A percentile compares a stretch with the other conserved stretches of the same genome.
These are phyloP conservation scores for Argyrosomus japonicus DNA, from an alignment of 2,113 vertebrate species.

Conservation along the genomic window DNA sequence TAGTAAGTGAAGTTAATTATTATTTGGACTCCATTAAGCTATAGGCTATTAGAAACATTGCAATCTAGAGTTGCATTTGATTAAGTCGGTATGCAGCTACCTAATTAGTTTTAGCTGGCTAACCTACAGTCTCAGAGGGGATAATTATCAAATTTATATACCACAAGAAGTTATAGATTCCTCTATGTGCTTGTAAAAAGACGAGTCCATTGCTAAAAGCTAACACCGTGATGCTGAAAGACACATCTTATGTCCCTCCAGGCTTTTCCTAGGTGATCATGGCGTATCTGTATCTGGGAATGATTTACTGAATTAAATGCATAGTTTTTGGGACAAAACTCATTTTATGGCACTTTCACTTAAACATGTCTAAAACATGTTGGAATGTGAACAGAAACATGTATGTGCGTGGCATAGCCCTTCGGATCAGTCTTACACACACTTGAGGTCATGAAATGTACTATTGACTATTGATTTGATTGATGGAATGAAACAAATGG, in stretches of 20 bases:
- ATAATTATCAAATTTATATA: background rate
- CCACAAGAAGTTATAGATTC: background rate
- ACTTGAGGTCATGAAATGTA: background rate
- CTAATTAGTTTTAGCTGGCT: background rate
- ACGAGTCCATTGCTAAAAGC: background rate
- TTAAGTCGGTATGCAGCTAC: background rate
- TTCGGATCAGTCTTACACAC: conserved; percentile 63
- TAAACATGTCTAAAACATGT: conserved; percentile 3
- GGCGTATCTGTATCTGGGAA: conserved; percentile 6
- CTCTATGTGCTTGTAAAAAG: background rate
- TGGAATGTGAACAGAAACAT: conserved; percentile 35
- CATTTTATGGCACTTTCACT: conserved; percentile 52
- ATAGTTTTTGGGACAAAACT: conserved; percentile 28
- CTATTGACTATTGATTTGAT: background rate
- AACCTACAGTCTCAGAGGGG: background rate
- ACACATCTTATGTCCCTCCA: background rate
- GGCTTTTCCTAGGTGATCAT: conserved; percentile 30
- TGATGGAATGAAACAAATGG: background rate
- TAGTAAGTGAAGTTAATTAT: background rate
- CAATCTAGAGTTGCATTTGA: background rate
- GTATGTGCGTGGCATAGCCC: conserved; percentile 66
- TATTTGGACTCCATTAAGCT: background rate
- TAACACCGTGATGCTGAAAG: background rate
- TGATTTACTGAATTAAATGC: conserved; percentile 38
- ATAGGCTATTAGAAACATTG: background rate